A percentile compares a stretch with the other conserved stretches of the same genome.
These are phyloP conservation scores for Promerops cafer DNA, from an alignment of 2,113 vertebrate genomes.

Conservation along the genomic window DNA sequence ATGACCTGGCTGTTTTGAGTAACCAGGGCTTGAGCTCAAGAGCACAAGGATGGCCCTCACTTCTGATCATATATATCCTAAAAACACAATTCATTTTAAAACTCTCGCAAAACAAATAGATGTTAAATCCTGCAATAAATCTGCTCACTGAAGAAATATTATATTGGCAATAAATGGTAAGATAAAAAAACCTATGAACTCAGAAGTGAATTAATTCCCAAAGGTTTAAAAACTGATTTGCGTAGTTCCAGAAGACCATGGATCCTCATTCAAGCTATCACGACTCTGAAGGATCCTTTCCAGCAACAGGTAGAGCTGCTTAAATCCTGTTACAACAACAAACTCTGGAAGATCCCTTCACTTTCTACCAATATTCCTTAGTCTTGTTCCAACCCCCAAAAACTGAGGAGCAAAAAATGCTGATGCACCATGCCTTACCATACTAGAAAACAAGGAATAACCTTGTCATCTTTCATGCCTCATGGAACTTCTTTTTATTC, in stretches of 20 bases:
- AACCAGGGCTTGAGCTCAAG: not conserved
- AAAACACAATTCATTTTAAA: not conserved
- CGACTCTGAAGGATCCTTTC: not conserved
- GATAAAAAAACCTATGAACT: not conserved
- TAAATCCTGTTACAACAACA: not conserved
- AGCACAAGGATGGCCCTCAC: not conserved
- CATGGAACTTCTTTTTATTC: not conserved
- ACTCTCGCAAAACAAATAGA: not conserved
- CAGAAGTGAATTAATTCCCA: not conserved
- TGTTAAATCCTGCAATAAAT: not conserved
- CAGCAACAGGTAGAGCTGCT: not conserved
- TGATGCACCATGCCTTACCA: not conserved
- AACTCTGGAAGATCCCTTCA: not conserved
- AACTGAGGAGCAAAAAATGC: not conserved
- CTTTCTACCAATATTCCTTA: not conserved
- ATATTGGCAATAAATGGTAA: not conserved
- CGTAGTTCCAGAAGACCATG: rapidly evolving
- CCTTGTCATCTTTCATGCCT: not conserved
- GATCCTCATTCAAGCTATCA: not conserved
- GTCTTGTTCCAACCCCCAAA: not conserved
- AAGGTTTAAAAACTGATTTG: not conserved
- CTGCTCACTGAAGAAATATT: not conserved
- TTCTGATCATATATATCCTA: not conserved
- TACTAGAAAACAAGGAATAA: not conserved
- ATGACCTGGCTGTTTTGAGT: not conserved